Evolutionary conservation across 2,113 vertebrate species (phyloP).

Genomic region (Crotalus viridis): DNA sequence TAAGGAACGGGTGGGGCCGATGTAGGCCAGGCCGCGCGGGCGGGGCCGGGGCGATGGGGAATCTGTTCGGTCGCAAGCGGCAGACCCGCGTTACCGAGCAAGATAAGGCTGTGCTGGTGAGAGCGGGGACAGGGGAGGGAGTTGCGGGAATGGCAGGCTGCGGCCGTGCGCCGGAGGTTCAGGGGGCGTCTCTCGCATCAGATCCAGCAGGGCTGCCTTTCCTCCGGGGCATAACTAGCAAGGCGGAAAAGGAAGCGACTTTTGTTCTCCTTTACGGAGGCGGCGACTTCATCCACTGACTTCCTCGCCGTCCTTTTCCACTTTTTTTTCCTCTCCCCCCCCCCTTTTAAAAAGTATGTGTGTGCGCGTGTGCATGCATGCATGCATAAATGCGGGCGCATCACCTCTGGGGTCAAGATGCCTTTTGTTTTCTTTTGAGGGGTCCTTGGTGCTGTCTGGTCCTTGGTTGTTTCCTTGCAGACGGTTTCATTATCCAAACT

Average conservation of each 20-base stretch:
- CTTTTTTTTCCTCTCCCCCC: neutral
- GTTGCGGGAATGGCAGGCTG: neutral
- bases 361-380: too few species aligned
- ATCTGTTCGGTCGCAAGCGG: conserved; percentile 87
- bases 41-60: conserved; percentile 76
- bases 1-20: conserved; percentile 1
- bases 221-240: neutral
- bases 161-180: neutral
- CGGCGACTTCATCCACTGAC: neutral
- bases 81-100: conserved; percentile 88
- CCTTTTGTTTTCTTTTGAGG: neutral
- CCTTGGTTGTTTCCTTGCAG: neutral
- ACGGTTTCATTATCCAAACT: neutral
- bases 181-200: neutral
- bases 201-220: neutral
- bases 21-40: conserved; percentile 1
- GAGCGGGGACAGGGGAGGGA: conserved; percentile 4
- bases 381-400: too few species aligned
- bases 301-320: too few species aligned
- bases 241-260: neutral
- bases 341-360: neutral
- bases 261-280: neutral
- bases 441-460: neutral
- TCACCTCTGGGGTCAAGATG: neutral
- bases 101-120: conserved; percentile 87